A percentile compares a stretch with the other conserved stretches of the same genome.
Conservation (phyloP, 2,888 invertebrate species). For the Aquatica leii region DNA sequence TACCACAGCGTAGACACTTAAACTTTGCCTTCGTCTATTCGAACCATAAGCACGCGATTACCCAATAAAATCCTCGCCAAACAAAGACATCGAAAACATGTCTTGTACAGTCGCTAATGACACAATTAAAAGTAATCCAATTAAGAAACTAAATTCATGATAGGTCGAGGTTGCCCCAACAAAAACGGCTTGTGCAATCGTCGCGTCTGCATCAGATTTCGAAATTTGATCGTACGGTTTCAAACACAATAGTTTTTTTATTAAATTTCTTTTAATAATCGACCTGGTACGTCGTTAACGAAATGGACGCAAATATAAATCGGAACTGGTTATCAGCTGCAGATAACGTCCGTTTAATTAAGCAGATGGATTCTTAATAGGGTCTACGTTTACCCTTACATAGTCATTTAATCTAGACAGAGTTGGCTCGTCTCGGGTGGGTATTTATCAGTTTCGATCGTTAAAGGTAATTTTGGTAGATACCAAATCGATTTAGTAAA, state of each 20-base stretch:
- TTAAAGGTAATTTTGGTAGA: too few species aligned
- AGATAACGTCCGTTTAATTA: constrained; percentile 31
- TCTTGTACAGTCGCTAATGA: too few species aligned
- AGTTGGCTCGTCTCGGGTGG: constrained; percentile 16
- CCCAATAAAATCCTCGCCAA: too few species aligned
- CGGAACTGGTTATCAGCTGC: constrained; percentile 31
- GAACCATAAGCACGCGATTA: too few species aligned
- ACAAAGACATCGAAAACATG: too few species aligned
- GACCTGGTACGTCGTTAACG: constrained; percentile 9
- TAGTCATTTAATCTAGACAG: constrained; percentile 17
- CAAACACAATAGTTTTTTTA: neutral
- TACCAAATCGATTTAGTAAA: too few species aligned
- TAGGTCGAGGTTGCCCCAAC: too few species aligned
- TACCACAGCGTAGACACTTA: too few species aligned
- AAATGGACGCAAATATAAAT: constrained; percentile 22
- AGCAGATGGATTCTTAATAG: constrained; percentile 33
- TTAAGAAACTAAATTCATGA: too few species aligned
- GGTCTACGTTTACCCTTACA: constrained; percentile 25
- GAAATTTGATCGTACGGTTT: neutral
- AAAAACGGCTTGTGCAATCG: neutral
- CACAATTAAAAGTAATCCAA: too few species aligned
- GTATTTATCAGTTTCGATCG: too few species aligned
- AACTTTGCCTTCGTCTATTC: too few species aligned
- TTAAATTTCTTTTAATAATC: constrained; percentile 4
- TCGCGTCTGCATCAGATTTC: neutral